A percentile compares a stretch with the other conserved stretches of the same genome.
These are phyloP conservation scores for Alcedo atthis DNA, from an alignment of 2,797 vertebrate genomes.

Conservation along the genomic window DNA sequence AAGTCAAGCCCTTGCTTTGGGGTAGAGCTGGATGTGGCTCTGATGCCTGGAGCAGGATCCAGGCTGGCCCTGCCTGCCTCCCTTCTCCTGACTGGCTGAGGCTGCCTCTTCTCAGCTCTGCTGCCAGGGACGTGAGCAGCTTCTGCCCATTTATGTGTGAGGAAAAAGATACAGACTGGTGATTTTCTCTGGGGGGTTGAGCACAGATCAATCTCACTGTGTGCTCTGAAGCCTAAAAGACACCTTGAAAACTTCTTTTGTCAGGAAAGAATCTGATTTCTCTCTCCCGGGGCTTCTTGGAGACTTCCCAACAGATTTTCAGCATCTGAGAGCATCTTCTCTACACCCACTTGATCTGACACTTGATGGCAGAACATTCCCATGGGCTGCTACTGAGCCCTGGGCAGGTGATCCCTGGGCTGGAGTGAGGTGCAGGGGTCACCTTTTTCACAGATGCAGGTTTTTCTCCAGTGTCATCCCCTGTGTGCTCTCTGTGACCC, in stretches of 20 bases:
- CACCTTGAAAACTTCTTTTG: slow-evolving; percentile 73
- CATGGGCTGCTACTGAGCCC: accelerated
- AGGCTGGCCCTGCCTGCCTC: accelerated
- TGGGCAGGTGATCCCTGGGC: accelerated
- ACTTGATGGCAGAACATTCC: accelerated
- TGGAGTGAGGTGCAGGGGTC: background rate
- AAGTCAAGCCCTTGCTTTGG: background rate
- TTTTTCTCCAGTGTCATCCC: accelerated
- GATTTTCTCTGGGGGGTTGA: slow-evolving; percentile 66
- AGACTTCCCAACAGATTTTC: slow-evolving; percentile 18
- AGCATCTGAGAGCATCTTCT: background rate
- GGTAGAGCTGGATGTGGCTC: background rate
- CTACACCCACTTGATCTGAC: accelerated
- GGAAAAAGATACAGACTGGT: slow-evolving; percentile 38
- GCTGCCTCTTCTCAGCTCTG: background rate
- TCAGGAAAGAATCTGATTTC: slow-evolving; percentile 42
- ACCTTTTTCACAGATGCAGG: background rate
- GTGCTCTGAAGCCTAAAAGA: slow-evolving; percentile 67
- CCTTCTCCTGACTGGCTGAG: background rate
- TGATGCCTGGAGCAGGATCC: too few relatives aligned
- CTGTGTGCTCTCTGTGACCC: background rate
- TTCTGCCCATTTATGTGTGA: slow-evolving; percentile 47
- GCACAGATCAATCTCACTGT: slow-evolving; percentile 47
- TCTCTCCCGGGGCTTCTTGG: background rate
- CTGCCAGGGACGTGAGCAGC: background rate